Evolutionary conservation across 2,888 invertebrate genomes (phyloP).

Genomic region (Tipula helvola): DNA sequence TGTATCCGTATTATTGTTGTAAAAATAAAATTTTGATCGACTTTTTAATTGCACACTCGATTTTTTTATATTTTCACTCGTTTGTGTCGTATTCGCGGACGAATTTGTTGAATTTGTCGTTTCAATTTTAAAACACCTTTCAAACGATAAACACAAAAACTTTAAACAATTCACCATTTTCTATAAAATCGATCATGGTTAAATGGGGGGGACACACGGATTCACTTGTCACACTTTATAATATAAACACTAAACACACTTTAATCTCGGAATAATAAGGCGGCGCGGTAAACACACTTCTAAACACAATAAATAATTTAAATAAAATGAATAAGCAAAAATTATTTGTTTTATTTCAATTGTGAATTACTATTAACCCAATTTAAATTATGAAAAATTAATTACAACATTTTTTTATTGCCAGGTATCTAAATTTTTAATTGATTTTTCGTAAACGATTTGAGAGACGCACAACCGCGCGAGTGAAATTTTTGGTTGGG

Average conservation of each 20-base stretch:
- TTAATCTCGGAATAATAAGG: neutral
- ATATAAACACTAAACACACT: neutral
- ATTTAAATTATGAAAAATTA: neutral
- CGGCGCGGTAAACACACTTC: neutral
- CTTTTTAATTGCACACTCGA: neutral
- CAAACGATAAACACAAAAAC: neutral
- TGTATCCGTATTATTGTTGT: neutral
- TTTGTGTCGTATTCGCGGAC: neutral
- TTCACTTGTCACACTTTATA: neutral
- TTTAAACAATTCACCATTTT: slow-evolving; percentile 5
- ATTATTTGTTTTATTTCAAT: neutral
- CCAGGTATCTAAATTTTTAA: neutral
- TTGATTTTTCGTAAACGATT: neutral
- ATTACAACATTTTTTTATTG: neutral
- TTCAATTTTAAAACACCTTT: neutral
- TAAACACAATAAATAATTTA: neutral
- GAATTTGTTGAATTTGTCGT: neutral
- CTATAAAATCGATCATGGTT: neutral
- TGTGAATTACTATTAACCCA: neutral
- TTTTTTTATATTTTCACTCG: neutral
- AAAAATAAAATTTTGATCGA: neutral
- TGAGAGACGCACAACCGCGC: neutral
- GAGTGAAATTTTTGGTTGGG: neutral
- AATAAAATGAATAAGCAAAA: neutral
- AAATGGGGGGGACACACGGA: neutral